phyloP scores from a whole-genome alignment of 37 sponge, comb jelly and placozoan species.

The Geodia barretti region DNA sequence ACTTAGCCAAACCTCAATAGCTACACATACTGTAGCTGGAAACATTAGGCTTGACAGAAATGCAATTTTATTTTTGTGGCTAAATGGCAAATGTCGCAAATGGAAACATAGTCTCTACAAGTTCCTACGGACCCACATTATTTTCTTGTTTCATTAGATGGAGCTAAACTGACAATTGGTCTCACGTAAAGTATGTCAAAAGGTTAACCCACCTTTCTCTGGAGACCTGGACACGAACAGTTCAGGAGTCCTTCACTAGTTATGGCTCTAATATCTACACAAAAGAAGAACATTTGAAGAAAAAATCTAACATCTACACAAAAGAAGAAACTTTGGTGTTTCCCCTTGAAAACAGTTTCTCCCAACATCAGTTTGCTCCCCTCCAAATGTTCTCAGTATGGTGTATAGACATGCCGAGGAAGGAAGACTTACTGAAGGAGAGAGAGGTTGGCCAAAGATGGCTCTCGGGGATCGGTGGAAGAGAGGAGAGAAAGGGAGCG shows the following conservation, averaged over 20 bases:
- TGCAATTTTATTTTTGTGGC: background rate
- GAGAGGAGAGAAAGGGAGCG: constrained; percentile 12
- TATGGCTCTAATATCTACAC: background rate
- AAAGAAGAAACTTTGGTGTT: background rate
- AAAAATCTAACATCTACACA: background rate
- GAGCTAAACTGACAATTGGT: too few species aligned
- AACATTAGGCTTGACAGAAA: too few species aligned
- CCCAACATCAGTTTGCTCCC: too few species aligned
- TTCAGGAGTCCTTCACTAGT: background rate
- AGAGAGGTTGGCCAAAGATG: constrained; percentile 58
- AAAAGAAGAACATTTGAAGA: background rate
- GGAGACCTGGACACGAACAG: background rate
- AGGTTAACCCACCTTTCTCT: constrained; percentile 12
- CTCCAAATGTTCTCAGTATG: too few species aligned
- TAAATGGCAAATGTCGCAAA: too few species aligned
- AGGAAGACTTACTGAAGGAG: constrained; percentile 65
- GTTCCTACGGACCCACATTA: too few species aligned
- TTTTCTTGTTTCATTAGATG: too few species aligned
- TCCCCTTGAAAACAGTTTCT: too few species aligned
- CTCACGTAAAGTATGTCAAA: too few species aligned
- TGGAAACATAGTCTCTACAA: too few species aligned
- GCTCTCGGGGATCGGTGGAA: constrained; percentile 54
- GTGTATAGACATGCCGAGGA: too few species aligned
- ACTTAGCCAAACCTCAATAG: background rate
- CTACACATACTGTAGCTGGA: background rate